Evolutionary conservation across 2,797 vertebrate genomes (phyloP).

Genomic region (Falco cherrug): DNA sequence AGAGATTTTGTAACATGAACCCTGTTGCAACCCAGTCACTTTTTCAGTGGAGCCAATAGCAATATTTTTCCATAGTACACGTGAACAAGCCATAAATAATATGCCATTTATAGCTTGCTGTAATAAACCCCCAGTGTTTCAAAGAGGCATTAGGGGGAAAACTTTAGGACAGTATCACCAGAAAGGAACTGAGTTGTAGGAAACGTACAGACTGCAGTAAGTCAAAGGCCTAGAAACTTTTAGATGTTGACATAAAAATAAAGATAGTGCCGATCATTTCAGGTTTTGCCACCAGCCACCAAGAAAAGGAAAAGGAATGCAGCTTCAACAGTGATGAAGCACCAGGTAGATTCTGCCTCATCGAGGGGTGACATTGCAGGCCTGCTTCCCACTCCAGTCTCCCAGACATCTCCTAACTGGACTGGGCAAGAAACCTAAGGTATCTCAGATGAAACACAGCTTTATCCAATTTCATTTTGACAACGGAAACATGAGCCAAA

Average conservation of each 20-base stretch:
- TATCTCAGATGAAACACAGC: background rate
- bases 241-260: background rate
- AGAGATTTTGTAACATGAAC: background rate
- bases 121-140: background rate
- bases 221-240: background rate
- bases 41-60: background rate
- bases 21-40: background rate
- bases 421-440: background rate
- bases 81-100: background rate
- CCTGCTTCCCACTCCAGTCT: background rate
- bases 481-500: background rate
- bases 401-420: background rate
- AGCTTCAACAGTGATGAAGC: background rate
- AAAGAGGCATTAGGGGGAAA: background rate
- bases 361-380: background rate
- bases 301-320: too few species aligned
- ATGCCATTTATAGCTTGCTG: background rate
- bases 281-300: background rate
- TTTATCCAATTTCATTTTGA: background rate
- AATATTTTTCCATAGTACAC: background rate
- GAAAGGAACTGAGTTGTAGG: background rate
- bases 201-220: background rate
- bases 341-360: background rate
- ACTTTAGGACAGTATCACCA: background rate
- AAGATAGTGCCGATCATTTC: background rate